These are phyloP conservation scores for Nansenia antarctica DNA, from an alignment of 2,113 vertebrate genomes.

Conservation along the genomic window DNA sequence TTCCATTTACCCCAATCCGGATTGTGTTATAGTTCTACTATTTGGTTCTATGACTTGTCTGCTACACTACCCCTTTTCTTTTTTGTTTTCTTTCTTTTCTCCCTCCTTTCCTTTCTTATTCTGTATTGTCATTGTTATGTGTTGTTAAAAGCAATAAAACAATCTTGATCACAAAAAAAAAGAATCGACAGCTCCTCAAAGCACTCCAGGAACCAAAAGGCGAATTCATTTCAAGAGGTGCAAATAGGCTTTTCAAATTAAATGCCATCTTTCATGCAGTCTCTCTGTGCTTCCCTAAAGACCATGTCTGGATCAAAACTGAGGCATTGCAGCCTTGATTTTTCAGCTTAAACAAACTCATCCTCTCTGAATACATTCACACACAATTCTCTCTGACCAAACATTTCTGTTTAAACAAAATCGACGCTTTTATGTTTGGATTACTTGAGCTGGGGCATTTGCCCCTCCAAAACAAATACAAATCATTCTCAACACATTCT, in stretches of 20 bases:
- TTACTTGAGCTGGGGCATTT: neutral
- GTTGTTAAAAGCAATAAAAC: no score
- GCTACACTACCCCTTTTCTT: no score
- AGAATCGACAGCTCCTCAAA: conserved; percentile 29
- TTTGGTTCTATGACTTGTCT: no score
- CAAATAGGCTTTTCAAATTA: conserved; percentile 56
- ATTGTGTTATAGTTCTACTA: no score
- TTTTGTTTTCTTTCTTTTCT: no score
- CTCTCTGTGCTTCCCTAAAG: conserved; percentile 31
- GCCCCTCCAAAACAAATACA: neutral
- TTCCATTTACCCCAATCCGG: no score
- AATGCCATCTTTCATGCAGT: conserved; percentile 26
- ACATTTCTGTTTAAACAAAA: conserved; percentile 29
- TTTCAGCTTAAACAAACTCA: neutral
- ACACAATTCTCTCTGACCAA: neutral
- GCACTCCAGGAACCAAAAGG: conserved; percentile 42
- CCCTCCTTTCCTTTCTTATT: no score
- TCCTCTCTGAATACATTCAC: conserved; percentile 31
- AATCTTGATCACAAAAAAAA: no score
- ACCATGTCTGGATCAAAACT: conserved; percentile 45
- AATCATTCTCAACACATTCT: no score
- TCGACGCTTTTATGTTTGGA: conserved; percentile 6
- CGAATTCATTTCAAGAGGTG: conserved; percentile 35
- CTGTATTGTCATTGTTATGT: no score
- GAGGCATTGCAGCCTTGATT: conserved; percentile 37